These are phyloP conservation scores for Cyphomyrus plagiostoma DNA, from an alignment of 2,113 vertebrate species.

Conservation along the genomic window DNA sequence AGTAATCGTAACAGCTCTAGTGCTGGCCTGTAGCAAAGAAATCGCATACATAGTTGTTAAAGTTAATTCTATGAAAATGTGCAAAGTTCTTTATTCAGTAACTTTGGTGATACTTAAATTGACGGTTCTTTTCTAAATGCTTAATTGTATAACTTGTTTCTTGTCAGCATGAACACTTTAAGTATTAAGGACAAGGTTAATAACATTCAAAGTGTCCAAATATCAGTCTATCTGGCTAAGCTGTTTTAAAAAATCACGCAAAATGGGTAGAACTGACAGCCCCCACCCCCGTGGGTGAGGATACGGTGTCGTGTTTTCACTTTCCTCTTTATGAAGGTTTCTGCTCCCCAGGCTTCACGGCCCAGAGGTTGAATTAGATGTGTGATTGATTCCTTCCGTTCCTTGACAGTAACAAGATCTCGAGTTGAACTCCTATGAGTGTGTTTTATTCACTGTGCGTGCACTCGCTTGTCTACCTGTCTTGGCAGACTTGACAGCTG, in stretches of 20 bases:
- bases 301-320: background rate
- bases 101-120: background rate
- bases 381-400: slow-evolving; percentile 7
- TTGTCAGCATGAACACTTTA: background rate
- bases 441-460: background rate
- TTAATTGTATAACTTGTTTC: background rate
- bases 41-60: background rate
- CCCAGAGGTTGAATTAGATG: background rate
- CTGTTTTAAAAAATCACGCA: background rate
- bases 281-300: background rate
- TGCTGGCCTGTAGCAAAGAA: background rate
- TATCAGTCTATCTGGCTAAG: background rate
- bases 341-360: background rate
- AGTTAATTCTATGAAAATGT: background rate
- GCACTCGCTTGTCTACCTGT: background rate
- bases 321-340: background rate
- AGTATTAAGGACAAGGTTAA: background rate
- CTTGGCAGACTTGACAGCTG: background rate
- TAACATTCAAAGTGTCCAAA: background rate
- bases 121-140: background rate
- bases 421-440: slow-evolving; percentile 7
- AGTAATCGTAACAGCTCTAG: background rate
- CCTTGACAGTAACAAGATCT: slow-evolving; percentile 12
- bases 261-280: background rate
- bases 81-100: background rate